Conservation (phyloP, 2,888 invertebrate genomes). For the Macrophya alboannulata region DNA sequence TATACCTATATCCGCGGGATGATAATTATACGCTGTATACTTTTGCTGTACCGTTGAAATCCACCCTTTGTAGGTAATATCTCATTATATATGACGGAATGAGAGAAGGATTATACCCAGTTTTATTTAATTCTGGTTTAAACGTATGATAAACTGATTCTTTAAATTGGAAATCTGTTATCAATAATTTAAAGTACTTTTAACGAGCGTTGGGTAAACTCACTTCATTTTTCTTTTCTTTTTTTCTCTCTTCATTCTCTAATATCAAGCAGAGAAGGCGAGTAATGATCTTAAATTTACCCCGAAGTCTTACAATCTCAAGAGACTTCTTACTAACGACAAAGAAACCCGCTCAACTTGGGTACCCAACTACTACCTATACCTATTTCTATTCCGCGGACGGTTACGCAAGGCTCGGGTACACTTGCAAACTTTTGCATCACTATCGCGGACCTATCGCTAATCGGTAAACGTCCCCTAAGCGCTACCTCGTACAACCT, state of each 20-base stretch:
- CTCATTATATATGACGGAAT: neutral
- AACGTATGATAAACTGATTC: neutral
- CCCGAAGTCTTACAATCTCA: constrained; percentile 18
- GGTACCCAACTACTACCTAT: neutral
- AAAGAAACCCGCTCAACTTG: constrained; percentile 24
- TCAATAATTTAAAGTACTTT: neutral
- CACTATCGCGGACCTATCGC: constrained; percentile 7
- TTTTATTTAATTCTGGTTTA: neutral
- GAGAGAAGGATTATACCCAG: too few species aligned
- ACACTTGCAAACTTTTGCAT: constrained; percentile 27
- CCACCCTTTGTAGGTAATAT: neutral
- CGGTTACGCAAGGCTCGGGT: constrained; percentile 1
- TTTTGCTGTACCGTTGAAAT: neutral
- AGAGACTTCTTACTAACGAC: constrained; percentile 24
- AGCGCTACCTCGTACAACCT: constrained; percentile 24
- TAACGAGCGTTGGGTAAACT: neutral
- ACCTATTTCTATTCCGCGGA: neutral
- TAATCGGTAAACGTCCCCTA: constrained; percentile 30
- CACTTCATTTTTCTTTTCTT: neutral
- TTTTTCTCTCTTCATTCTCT: constrained; percentile 3
- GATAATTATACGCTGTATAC: neutral
- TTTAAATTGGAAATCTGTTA: constrained; percentile 4
- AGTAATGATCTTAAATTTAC: constrained; percentile 40
- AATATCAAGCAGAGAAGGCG: constrained; percentile 2
- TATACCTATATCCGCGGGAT: neutral